Evolutionary conservation across 2,113 vertebrate genomes (phyloP), one percentile per base, ranked within the genome.

Genomic region (Melospiza georgiana): DNA sequence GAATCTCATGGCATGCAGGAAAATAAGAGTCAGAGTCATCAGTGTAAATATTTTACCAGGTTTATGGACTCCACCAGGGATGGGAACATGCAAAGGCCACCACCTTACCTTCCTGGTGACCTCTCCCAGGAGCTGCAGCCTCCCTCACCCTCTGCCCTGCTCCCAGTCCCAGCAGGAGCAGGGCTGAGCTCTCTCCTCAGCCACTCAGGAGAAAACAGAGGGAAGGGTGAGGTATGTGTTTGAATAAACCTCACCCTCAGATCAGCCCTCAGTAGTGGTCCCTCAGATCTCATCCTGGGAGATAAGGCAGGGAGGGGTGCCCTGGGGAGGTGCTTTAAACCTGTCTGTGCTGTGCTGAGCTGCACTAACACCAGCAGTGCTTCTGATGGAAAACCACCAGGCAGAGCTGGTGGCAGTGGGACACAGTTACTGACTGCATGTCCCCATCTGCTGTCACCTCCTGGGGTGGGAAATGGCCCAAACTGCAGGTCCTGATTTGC

Each of bases 31-130:
- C 37, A 10, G 35, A 51, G 35, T 44, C 41, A n/a, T 43, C 21
- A 11, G 1, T 3, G 41, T 95, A 52, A 97, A 97, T 97, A 57
- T 96, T 97, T 96, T 44, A 95, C 96, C 76, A 87, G 81, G 67
- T 82, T 89, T 86, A 44, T 74, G 48, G 89, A 46, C 43, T 94
- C 71, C 75, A 72, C 80, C 61, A 58, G 79, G 30, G 86, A 44
- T 75, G 49, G 80, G 80, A 95, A 57, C 19, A 28, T 4, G 21
- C 4, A 22, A 83, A 91, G 28, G n/a, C 48, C 41, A 16, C 41
- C 72, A 46, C 59, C 77, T 59, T 62, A 46, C 59, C 77, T 59
- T 62, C 85, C 37, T 5, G 1, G 22, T 91, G 95, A 95, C 96
- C 89, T 92, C 67, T 87, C 80, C 78, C 85, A 43, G 51, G 48